A percentile compares a stretch with the other conserved stretches of the same genome.
These are phyloP conservation scores for Amblyjoppa fuscipennis DNA, from an alignment of 2,888 invertebrate species.

Conservation along the genomic window DNA sequence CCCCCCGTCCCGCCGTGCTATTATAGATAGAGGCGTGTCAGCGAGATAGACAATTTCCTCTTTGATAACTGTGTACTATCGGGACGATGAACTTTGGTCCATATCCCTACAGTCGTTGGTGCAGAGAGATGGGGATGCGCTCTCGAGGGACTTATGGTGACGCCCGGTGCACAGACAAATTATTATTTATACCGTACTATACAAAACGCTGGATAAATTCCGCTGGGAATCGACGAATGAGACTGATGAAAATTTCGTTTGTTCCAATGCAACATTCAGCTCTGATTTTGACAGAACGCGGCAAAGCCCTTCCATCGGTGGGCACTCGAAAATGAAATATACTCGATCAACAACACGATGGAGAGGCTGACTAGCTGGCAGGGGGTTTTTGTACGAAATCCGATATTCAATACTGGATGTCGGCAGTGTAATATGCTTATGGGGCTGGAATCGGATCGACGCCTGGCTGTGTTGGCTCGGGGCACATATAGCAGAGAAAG, in stretches of 20 bases:
- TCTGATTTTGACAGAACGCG: conserved; percentile 53
- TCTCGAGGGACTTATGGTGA: background rate
- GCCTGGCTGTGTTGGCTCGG: background rate
- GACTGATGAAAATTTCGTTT: conserved; percentile 21
- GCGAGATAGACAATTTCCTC: conserved; percentile 44
- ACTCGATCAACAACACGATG: conserved; percentile 42
- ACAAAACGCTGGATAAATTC: background rate
- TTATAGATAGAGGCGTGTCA: conserved; percentile 34
- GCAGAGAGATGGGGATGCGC: background rate
- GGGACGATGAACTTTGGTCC: conserved; percentile 2
- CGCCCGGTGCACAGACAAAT: background rate
- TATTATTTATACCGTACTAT: background rate
- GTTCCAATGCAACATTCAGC: background rate
- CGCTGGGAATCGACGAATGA: background rate
- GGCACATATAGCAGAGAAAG: background rate
- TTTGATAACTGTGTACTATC: conserved; percentile 28
- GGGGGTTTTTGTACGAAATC: background rate
- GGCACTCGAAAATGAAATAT: conserved; percentile 43
- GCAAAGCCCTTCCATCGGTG: conserved; percentile 1
- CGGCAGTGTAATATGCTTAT: background rate
- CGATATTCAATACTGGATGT: conserved; percentile 6
- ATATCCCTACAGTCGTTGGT: background rate
- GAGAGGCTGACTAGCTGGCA: background rate
- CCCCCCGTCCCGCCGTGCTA: background rate
- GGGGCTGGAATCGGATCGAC: background rate